phyloP scores from a whole-genome alignment of 2,797 vertebrate genomes.

The Hephaestus fuliginosus region DNA sequence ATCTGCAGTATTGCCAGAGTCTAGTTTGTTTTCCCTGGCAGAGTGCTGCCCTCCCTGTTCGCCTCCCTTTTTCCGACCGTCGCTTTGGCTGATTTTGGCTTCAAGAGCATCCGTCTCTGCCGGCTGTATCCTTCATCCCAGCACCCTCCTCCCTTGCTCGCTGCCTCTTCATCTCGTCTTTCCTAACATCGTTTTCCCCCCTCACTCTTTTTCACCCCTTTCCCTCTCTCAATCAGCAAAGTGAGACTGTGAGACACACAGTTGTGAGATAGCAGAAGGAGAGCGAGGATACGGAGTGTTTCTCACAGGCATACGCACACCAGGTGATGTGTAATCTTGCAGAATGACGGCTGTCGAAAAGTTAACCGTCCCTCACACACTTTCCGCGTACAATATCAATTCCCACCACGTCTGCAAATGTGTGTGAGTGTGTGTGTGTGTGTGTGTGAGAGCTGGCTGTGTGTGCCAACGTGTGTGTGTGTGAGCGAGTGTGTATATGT shows the following conservation, averaged over 20 bases:
- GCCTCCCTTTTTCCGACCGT: conserved; percentile 24
- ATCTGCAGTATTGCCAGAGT: conserved; percentile 36
- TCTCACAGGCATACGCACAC: conserved; percentile 36
- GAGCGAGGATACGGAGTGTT: conserved; percentile 19
- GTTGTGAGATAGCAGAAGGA: conserved; percentile 30
- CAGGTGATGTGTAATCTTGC: conserved; percentile 49
- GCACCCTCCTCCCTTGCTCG: conserved; percentile 35
- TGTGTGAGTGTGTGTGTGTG: conserved; percentile 52
- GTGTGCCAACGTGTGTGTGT: conserved; percentile 30
- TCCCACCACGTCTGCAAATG: conserved; percentile 60
- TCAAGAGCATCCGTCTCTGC: conserved; percentile 52
- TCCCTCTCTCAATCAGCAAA: conserved; percentile 42
- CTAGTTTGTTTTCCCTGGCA: conserved; percentile 34
- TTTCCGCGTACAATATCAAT: conserved; percentile 51
- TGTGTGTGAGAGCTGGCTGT: conserved; percentile 54
- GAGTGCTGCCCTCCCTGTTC: conserved; percentile 17
- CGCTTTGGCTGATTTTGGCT: conserved; percentile 51
- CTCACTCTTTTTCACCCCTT: conserved; percentile 35
- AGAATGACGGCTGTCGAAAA: conserved; percentile 70
- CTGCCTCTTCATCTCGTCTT: conserved; percentile 41
- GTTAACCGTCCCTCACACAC: conserved; percentile 52
- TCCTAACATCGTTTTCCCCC: conserved; percentile 31
- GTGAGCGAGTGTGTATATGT: conserved; percentile 42
- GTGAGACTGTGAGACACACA: conserved; percentile 29
- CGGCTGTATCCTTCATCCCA: conserved; percentile 45